Base-by-base conservation (phyloP, 92 coral and sea anemone species). In the Porites divaricata region DNA sequence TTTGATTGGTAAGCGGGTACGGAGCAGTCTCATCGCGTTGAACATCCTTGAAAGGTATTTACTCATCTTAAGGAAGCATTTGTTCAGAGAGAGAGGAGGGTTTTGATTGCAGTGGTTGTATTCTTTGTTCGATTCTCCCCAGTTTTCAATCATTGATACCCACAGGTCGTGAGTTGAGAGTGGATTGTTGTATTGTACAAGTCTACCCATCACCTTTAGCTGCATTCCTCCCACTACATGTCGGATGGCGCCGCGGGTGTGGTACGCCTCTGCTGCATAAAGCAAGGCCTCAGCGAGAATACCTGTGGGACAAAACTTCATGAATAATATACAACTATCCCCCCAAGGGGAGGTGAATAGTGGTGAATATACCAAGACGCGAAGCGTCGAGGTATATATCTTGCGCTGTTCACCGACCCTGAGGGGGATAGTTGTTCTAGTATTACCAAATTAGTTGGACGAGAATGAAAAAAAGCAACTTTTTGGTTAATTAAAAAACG, bases 121-220 rank as follows among this genome's bases (percentile, higher is more conserved):
- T 65, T 93, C 97, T 70, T 91, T 90, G 88, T 80, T 87, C 1
- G 87, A 7, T 49, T 93, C 94, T 9, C 91, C 97, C 97, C 97
- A 93, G 91, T 93, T 93, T 67, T 93, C 97, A 59, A 93, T 80
- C 89, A 93, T 90, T 21, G 97, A 91, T 50, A 85, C 94, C 97
- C 97, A 93, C 22, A 83, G 70, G 89, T 93, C 94, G 9, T 9
- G 77, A 9, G 45, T 53, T 9, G 88, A 9, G 2, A 90, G 81
- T 12, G 76, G 26, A 1, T 50, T 61, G 14, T 24, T 22, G 26
- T 49, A 26, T 16, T 64, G n/a, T 23, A 83, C 70, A 35, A 35
- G 45, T 35, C 45, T 35, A 35, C 45, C 45, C 45, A 35, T 35
- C 0, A 54, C 51, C 8, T 53, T 53, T 89, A 93, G 85, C 88